These are phyloP conservation scores for Gymnorhina tibicen DNA, from an alignment of 2,113 vertebrate species.

Conservation along the genomic window DNA sequence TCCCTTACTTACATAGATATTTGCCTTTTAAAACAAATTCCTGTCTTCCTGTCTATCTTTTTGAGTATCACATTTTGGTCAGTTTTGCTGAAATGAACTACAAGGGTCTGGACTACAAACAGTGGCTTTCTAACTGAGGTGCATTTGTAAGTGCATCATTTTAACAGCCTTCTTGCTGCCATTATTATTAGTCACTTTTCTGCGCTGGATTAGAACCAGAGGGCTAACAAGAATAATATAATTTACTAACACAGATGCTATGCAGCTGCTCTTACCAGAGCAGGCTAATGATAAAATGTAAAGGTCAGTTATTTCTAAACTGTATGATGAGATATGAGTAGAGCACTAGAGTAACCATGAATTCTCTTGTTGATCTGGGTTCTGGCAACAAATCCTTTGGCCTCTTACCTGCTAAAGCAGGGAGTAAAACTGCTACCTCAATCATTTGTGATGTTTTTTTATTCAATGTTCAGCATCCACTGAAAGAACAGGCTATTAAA, in stretches of 20 bases:
- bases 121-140: neutral
- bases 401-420: neutral
- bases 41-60: neutral
- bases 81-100: neutral
- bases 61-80: neutral
- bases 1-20: neutral
- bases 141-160: neutral
- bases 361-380: neutral
- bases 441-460: neutral
- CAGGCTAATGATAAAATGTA: neutral
- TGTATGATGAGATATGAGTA: neutral
- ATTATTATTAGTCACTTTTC: neutral
- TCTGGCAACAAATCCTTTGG: neutral
- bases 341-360: neutral
- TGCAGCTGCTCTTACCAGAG: neutral
- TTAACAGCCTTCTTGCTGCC: neutral
- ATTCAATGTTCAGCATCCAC: neutral
- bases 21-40: neutral
- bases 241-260: neutral
- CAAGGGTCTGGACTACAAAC: neutral
- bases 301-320: neutral
- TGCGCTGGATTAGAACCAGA: neutral
- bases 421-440: neutral
- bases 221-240: neutral
- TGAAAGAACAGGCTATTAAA: constrained; percentile 8